Conservation (phyloP, 2,113 vertebrate genomes). For the Tapirus terrestris region DNA sequence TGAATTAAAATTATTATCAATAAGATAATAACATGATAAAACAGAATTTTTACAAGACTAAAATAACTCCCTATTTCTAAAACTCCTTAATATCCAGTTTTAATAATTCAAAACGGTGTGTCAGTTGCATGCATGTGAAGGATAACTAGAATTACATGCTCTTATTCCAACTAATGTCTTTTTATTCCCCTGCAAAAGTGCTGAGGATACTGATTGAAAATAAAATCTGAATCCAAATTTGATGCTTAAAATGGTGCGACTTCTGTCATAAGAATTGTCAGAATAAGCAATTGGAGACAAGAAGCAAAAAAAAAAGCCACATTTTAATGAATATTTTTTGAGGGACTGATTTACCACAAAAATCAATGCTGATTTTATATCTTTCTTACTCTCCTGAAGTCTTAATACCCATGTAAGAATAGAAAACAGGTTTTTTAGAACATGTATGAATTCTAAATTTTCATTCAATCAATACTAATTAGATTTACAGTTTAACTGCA, state of each 20-base stretch:
- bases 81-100: background rate
- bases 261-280: background rate
- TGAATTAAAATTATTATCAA: background rate
- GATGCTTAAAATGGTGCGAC: background rate
- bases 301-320: background rate
- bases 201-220: background rate
- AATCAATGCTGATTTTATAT: constrained; percentile 39
- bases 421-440: constrained; percentile 38
- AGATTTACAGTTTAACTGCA: background rate
- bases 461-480: constrained; percentile 29
- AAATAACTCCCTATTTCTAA: background rate
- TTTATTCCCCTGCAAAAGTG: background rate
- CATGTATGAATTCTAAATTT: constrained; percentile 33
- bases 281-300: background rate
- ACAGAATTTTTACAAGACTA: background rate
- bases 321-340: constrained; percentile 38
- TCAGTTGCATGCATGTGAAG: background rate
- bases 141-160: background rate
- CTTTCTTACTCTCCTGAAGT: background rate
- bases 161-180: background rate
- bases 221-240: background rate
- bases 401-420: constrained; percentile 16
- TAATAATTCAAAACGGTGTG: background rate
- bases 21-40: background rate
- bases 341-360: background rate